phyloP scores from a whole-genome alignment of 2,888 invertebrate species.

The Galeopsomyia nigrocyanea region DNA sequence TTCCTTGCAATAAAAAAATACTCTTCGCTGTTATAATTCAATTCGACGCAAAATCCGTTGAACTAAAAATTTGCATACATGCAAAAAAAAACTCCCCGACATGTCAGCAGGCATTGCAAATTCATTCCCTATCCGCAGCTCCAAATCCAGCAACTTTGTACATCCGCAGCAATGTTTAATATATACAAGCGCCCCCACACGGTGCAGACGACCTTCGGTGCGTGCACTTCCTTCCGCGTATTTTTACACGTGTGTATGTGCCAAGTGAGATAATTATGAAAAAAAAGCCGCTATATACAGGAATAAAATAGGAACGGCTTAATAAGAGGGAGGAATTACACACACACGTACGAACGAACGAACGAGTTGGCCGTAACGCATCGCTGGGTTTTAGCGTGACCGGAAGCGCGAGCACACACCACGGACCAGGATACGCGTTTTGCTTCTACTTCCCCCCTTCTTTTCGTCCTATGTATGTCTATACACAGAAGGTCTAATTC shows the following conservation, averaged over 20 bases:
- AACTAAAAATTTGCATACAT: no score
- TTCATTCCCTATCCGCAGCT: no score
- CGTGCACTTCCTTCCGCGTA: not conserved
- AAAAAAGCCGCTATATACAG: slow-evolving; percentile 2
- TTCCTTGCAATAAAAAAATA: no score
- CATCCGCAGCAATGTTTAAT: no score
- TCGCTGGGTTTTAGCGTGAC: slow-evolving; percentile 35
- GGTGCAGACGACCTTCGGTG: not conserved
- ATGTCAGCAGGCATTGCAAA: no score
- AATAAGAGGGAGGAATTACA: slow-evolving; percentile 11
- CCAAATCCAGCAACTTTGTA: no score
- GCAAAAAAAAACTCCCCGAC: no score
- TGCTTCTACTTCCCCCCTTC: not conserved
- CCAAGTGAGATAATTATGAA: not conserved
- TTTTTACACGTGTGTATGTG: not conserved
- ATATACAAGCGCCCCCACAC: no score
- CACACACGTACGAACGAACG: not conserved
- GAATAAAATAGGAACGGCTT: slow-evolving; percentile 21
- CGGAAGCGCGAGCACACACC: slow-evolving; percentile 25
- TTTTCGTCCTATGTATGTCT: slow-evolving; percentile 6
- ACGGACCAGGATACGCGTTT: slow-evolving; percentile 26
- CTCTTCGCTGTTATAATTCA: no score
- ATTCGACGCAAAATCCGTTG: no score
- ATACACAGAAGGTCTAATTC: not conserved
- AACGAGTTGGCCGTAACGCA: slow-evolving; percentile 18